Conservation (phyloP, 2,113 vertebrate species). For the Mesembrinibis cayennensis region DNA sequence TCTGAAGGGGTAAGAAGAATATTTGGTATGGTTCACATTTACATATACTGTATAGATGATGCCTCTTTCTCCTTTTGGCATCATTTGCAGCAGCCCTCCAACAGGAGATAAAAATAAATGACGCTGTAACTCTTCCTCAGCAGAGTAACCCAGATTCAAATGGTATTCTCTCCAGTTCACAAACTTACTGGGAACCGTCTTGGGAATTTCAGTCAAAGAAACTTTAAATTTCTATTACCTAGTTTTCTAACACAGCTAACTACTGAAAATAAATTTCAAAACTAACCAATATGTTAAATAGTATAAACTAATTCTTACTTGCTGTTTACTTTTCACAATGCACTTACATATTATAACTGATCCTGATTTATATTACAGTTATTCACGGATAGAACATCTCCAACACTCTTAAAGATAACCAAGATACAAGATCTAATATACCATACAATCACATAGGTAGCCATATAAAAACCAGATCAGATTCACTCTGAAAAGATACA, state of each 20-base stretch:
- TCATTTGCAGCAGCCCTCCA: slow-evolving; percentile 23
- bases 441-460: background rate
- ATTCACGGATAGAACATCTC: background rate
- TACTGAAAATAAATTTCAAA: slow-evolving; percentile 8
- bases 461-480: background rate
- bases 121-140: slow-evolving; percentile 1
- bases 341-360: background rate
- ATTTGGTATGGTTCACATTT: background rate
- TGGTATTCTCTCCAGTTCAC: background rate
- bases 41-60: background rate
- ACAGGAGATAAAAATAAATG: slow-evolving; percentile 34
- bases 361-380: background rate
- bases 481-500: background rate
- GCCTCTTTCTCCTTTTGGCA: background rate
- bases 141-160: slow-evolving; percentile 6
- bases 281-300: background rate
- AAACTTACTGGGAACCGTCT: background rate
- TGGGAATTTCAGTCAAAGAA: slow-evolving; percentile 11
- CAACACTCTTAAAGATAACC: background rate
- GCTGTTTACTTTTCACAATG: background rate
- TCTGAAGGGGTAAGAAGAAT: slow-evolving; percentile 6
- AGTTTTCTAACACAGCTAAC: slow-evolving; percentile 15
- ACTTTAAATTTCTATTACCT: slow-evolving; percentile 23
- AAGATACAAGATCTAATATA: background rate
- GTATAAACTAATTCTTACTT: background rate